These are phyloP conservation scores for Cryptotermes secundus DNA, from an alignment of 1,140 invertebrate species.

Conservation along the genomic window DNA sequence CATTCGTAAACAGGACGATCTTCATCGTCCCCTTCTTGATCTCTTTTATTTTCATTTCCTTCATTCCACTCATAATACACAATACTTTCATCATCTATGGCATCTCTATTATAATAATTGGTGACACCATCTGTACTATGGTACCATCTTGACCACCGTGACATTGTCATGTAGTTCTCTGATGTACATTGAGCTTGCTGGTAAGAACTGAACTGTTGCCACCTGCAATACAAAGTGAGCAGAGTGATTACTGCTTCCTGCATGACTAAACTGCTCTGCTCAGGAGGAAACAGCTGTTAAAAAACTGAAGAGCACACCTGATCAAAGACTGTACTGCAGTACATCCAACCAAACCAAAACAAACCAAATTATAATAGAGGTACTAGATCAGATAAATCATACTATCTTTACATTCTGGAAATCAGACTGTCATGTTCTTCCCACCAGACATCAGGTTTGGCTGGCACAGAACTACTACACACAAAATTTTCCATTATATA, in stretches of 20 bases:
- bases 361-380: not conserved
- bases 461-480: not conserved
- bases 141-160: not conserved
- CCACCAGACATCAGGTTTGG: not conserved
- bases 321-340: not conserved
- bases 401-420: not conserved
- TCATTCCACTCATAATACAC: not conserved
- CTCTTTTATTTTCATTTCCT: not conserved
- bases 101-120: not conserved
- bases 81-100: not conserved
- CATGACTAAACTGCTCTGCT: not conserved
- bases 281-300: not conserved
- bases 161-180: not conserved
- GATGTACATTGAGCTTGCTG: not conserved
- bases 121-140: not conserved
- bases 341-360: slow-evolving; percentile 13
- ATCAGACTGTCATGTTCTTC: not conserved
- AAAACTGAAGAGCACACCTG: no score
- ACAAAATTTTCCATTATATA: no score
- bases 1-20: slow-evolving; percentile 46
- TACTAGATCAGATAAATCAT: not conserved
- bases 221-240: slow-evolving; percentile 33
- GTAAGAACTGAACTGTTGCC: not conserved
- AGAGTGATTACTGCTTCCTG: not conserved
- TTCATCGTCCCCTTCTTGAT: not conserved